Evolutionary conservation across 2,113 vertebrate species (phyloP).

Genomic region (Smithornis capensis): DNA sequence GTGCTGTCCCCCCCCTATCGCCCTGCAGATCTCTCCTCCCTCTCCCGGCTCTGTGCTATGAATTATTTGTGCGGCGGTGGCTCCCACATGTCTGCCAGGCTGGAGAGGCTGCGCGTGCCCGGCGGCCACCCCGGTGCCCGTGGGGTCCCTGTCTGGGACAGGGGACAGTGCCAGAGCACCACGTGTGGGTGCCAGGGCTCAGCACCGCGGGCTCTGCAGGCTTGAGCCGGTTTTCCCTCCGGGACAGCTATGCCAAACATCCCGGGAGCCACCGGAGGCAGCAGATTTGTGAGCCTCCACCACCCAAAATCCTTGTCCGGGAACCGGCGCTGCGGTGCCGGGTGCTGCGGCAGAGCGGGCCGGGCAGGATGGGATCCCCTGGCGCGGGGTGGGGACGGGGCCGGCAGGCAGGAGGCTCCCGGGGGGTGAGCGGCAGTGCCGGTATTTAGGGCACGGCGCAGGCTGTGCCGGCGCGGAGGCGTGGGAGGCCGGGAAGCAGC

Average conservation of each 20-base stretch:
- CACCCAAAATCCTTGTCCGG: accelerated
- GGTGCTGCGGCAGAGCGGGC: not conserved
- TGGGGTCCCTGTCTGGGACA: accelerated
- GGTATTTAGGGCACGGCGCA: not conserved
- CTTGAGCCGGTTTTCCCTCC: accelerated
- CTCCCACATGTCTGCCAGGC: not conserved
- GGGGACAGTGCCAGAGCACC: not conserved
- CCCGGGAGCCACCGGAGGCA: not conserved
- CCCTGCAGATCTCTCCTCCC: not conserved
- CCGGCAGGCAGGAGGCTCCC: not conserved
- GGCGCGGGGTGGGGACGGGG: accelerated
- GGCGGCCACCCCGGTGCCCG: accelerated
- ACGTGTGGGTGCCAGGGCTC: accelerated
- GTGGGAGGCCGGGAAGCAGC: conserved; percentile 1
- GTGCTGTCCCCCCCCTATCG: accelerated
- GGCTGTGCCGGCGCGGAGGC: not conserved
- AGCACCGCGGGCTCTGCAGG: accelerated
- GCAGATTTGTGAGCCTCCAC: accelerated
- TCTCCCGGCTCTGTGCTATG: not conserved
- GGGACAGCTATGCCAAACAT: not conserved
- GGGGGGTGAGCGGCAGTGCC: accelerated
- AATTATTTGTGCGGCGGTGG: not conserved
- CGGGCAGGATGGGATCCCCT: not conserved
- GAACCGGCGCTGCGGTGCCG: not conserved
- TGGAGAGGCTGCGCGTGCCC: accelerated